Evolutionary conservation across 64 coral and sea anemone genomes (phyloP).

Genomic region (Stichodactyla helianthus): DNA sequence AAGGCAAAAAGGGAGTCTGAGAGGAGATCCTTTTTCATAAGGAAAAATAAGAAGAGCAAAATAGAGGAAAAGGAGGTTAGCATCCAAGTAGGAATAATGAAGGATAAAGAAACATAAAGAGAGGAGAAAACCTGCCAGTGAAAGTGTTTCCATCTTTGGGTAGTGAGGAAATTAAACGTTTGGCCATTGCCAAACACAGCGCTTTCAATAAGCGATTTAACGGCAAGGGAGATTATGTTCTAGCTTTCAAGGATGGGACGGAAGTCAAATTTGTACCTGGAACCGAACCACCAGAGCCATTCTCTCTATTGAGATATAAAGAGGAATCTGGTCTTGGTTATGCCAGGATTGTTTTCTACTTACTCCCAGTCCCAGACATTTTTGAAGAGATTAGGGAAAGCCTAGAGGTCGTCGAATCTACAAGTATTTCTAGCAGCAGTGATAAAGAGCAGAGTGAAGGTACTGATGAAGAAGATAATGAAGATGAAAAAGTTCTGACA

Average conservation of each 20-base stretch:
- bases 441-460: not conserved
- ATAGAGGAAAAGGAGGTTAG: conserved; percentile 38
- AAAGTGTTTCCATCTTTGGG: conserved; percentile 40
- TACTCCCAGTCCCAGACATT: conserved; percentile 39
- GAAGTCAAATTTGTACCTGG: conserved; percentile 48
- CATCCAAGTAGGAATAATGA: conserved; percentile 34
- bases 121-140: conserved; percentile 41
- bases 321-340: conserved; percentile 51
- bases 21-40: conserved; percentile 26
- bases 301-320: conserved; percentile 53
- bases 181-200: conserved; percentile 45
- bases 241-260: conserved; percentile 47
- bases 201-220: conserved; percentile 51
- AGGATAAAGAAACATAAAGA: conserved; percentile 37
- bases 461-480: conserved; percentile 1
- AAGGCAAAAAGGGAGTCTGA: conserved; percentile 39
- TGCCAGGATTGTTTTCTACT: conserved; percentile 45
- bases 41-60: conserved; percentile 36
- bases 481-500: not conserved
- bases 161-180: conserved; percentile 38
- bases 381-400: conserved; percentile 45
- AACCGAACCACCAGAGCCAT: conserved; percentile 50
- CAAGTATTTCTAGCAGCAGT: not conserved
- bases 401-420: conserved; percentile 32
- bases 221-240: conserved; percentile 39